Evolutionary conservation across 1,140 invertebrate species (phyloP), one percentile per base, ranked within the genome.

Genomic region (Pogonus chalceus): DNA sequence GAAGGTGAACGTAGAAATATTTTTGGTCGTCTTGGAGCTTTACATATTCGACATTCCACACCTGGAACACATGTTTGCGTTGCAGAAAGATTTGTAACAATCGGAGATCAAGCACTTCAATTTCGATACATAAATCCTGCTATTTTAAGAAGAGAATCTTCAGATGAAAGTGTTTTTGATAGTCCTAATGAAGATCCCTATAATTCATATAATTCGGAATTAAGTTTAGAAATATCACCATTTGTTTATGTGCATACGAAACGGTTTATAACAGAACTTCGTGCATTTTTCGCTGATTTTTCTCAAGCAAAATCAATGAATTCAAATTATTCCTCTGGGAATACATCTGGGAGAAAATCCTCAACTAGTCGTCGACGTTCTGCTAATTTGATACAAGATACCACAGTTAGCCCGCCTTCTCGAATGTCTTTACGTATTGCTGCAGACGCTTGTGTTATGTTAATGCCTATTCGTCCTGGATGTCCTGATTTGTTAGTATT

Each of bases 161-260:
- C 7, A 4, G 18, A 31, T 31, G n/a, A n/a, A n/a, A n/a, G n/a
- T n/a, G n/a, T n/a, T n/a, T n/a, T n/a, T n/a, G n/a, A n/a, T n/a
- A 14, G 14, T 7, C 26, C 14, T 4, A 31, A 4, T 7, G 26
- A 14, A 31, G 14, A 14, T 31, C 4, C 26, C 4, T 7, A 65
- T 10, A 67, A 69, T 54, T 80, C 84, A 2, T 82, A 80, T 70
- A 92, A 97, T 65, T 83, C 88, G 1, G 79, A 82, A 47, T 69
- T 98, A 10, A 83, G 82, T 52, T 68, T 93, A 1, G 80, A 86
- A 61, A 91, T 91, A 86, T 84, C 87, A 2, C 87, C 89, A 0
- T 87, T 96, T 0, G 81, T 88, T 60, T 98, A 96, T 71, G 85
- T 96, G 31, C 94, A 98, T 67, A 97, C 95, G 0, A 91, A 96